These are phyloP conservation scores for Cuniculus paca DNA, from an alignment of 2,797 vertebrate species.

Conservation along the genomic window DNA sequence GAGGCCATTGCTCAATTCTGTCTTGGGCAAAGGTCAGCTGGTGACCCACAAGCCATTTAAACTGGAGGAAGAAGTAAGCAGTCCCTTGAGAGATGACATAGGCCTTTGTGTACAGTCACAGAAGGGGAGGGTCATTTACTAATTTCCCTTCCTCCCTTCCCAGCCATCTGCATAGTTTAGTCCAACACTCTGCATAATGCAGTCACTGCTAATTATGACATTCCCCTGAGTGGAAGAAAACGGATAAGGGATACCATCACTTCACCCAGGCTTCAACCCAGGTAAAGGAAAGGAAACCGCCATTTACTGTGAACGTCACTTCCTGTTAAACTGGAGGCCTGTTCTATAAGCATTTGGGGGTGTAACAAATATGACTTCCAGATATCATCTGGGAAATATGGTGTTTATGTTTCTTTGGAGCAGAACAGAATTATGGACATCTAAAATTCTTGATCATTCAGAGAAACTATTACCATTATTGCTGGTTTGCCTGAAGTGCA, in stretches of 20 bases:
- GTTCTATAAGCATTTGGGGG: background rate
- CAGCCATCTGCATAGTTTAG: background rate
- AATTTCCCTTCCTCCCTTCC: background rate
- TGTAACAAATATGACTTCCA: background rate
- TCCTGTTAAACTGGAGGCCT: background rate
- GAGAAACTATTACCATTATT: constrained; percentile 19
- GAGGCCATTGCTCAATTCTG: constrained; percentile 41
- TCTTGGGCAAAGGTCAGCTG: constrained; percentile 39
- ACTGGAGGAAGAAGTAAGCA: constrained; percentile 32
- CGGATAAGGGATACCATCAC: background rate
- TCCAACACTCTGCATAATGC: background rate
- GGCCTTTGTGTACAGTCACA: background rate
- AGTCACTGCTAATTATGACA: background rate
- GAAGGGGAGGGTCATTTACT: background rate
- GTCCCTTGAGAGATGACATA: background rate
- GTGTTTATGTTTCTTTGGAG: background rate
- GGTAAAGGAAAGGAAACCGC: background rate
- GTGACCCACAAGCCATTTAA: constrained; percentile 28
- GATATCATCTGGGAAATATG: background rate
- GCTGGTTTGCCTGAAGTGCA: background rate
- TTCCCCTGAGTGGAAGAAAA: background rate
- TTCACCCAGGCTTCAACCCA: background rate
- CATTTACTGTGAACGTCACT: background rate
- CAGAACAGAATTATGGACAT: background rate
- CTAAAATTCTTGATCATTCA: background rate